These are phyloP conservation scores for Ictalurus punctatus DNA, from an alignment of 2,113 vertebrate genomes.

Conservation along the genomic window DNA sequence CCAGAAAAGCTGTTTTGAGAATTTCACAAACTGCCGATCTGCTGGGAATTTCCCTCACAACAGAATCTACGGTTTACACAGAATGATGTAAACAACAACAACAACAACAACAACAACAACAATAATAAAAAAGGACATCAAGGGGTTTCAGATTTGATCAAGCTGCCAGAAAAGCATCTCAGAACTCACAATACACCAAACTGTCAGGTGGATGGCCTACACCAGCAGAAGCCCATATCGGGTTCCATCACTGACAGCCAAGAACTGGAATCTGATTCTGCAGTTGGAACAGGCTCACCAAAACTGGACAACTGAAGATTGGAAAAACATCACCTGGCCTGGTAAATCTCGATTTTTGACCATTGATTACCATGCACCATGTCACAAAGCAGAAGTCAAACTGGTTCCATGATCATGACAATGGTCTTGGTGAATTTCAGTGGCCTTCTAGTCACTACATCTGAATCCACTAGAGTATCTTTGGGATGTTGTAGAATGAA, in stretches of 20 bases:
- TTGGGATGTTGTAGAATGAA: not conserved
- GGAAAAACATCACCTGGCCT: not conserved
- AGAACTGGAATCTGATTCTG: not conserved
- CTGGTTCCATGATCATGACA: not conserved
- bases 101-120: not conserved
- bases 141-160: not conserved
- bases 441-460: not conserved
- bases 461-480: not conserved
- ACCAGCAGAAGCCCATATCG: not conserved
- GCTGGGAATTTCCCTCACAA: not conserved
- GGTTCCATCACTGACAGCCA: not conserved
- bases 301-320: not conserved
- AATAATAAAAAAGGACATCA: not conserved
- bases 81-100: not conserved
- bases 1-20: not conserved
- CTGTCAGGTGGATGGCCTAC: not conserved
- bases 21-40: not conserved
- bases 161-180: not conserved
- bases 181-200: not conserved
- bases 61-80: not conserved
- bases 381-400: not conserved
- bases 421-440: not conserved
- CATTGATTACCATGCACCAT: too few relatives aligned
- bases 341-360: not conserved
- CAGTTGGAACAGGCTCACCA: not conserved